These are phyloP conservation scores for Mormoops blainvillei DNA, from an alignment of 2,113 vertebrate species.

Conservation along the genomic window DNA sequence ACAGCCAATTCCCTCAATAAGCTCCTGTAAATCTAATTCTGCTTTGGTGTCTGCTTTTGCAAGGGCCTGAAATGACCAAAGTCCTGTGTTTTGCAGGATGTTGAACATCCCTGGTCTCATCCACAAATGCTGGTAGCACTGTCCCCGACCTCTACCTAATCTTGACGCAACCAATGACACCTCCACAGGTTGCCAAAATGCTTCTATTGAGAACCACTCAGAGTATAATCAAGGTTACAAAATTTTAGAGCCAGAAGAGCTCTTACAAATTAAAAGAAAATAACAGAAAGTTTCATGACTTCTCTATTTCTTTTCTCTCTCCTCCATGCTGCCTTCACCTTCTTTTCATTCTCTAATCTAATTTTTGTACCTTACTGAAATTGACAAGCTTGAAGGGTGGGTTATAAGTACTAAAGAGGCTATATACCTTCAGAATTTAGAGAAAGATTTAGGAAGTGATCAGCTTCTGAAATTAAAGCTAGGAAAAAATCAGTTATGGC, in stretches of 20 bases:
- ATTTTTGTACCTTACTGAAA: background rate
- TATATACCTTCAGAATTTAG: background rate
- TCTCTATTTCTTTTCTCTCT: background rate
- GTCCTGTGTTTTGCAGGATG: background rate
- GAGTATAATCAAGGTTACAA: background rate
- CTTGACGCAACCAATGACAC: background rate
- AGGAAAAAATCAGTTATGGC: background rate
- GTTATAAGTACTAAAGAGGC: background rate
- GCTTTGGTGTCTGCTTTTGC: background rate
- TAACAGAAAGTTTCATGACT: background rate
- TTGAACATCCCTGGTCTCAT: background rate
- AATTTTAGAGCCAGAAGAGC: background rate
- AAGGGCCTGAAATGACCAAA: background rate
- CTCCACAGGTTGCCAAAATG: background rate
- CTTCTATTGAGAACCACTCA: background rate
- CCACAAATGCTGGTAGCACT: background rate
- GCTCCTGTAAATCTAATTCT: background rate
- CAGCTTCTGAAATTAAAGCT: background rate
- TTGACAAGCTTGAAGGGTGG: background rate
- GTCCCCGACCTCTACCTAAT: background rate
- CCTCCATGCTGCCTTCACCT: background rate
- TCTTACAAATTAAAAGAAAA: background rate
- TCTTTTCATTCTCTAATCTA: background rate
- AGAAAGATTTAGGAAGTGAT: conserved; percentile 15
- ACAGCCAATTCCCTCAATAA: background rate